Evolutionary conservation across 2,888 invertebrate genomes (phyloP).

Genomic region (Lochmaea capreae): DNA sequence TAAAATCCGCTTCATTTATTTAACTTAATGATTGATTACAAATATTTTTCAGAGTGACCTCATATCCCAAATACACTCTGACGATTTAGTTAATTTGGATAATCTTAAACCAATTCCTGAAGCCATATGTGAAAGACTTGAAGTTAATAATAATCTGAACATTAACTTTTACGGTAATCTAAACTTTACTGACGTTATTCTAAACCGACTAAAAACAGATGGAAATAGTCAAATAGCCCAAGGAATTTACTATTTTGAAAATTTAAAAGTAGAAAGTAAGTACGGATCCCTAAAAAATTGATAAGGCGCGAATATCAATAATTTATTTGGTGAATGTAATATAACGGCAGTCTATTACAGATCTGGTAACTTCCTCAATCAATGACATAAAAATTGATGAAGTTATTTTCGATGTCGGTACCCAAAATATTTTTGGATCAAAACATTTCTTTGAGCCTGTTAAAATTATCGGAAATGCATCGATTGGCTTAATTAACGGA

Average conservation of each 20-base stretch:
- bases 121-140: conserved; percentile 55
- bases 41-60: conserved; percentile 43
- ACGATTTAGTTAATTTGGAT: conserved; percentile 56
- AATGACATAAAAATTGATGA: conserved; percentile 57
- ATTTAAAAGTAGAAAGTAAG: conserved; percentile 54
- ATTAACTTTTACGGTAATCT: conserved; percentile 55
- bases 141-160: conserved; percentile 54
- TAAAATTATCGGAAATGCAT: conserved; percentile 52
- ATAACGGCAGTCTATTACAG: conserved; percentile 47
- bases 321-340: no score
- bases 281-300: not conserved
- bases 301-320: not conserved
- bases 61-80: conserved; percentile 53
- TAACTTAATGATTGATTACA: not conserved
- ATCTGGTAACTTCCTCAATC: conserved; percentile 52
- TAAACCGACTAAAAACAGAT: conserved; percentile 54
- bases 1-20: no score
- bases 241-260: conserved; percentile 56
- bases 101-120: conserved; percentile 51
- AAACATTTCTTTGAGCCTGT: conserved; percentile 57
- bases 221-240: conserved; percentile 52
- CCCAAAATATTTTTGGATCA: conserved; percentile 53
- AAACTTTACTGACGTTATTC: conserved; percentile 54
- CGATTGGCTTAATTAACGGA: conserved; percentile 52
- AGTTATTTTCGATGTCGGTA: conserved; percentile 57